These are phyloP conservation scores for Brachystomella parvula DNA, from an alignment of 1,140 invertebrate genomes.

Conservation along the genomic window DNA sequence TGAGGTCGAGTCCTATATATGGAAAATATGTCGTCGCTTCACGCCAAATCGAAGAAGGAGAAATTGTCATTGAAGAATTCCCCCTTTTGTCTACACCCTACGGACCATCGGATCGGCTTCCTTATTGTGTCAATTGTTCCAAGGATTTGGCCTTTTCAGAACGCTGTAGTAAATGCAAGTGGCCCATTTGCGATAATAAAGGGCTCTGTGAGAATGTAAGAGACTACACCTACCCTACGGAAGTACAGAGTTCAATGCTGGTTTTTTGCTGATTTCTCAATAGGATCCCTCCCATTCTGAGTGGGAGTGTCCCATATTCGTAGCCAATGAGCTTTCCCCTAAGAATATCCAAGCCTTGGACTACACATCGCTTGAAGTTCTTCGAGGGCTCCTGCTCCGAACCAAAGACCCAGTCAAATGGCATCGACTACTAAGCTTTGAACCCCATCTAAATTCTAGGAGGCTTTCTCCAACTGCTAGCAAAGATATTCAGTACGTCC, in stretches of 20 bases:
- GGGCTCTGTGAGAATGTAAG: constrained; percentile 12
- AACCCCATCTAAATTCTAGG: constrained; percentile 22
- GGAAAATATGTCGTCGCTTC: constrained; percentile 30
- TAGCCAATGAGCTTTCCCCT: background rate
- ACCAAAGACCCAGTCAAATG: constrained; percentile 18
- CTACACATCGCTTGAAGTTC: constrained; percentile 21
- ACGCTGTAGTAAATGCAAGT: constrained; percentile 25
- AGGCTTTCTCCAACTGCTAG: background rate
- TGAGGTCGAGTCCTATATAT: constrained; percentile 15
- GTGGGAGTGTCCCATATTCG: constrained; percentile 21
- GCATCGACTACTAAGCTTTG: constrained; percentile 16
- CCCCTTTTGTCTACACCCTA: constrained; percentile 14
- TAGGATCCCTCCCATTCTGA: constrained; percentile 17
- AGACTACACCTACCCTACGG: no score
- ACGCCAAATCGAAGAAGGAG: constrained; percentile 24
- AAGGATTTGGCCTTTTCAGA: constrained; percentile 22
- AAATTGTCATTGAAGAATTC: constrained; percentile 20
- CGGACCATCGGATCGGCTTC: constrained; percentile 16
- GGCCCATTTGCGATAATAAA: constrained; percentile 23
- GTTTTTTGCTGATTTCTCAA: background rate
- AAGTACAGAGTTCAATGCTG: background rate
- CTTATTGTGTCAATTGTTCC: constrained; percentile 23
- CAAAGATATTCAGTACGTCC: background rate
- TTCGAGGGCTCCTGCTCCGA: constrained; percentile 16
- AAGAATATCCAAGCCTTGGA: constrained; percentile 9